These are phyloP conservation scores for Lacerta agilis DNA, from an alignment of 2,797 vertebrate genomes.

Conservation along the genomic window DNA sequence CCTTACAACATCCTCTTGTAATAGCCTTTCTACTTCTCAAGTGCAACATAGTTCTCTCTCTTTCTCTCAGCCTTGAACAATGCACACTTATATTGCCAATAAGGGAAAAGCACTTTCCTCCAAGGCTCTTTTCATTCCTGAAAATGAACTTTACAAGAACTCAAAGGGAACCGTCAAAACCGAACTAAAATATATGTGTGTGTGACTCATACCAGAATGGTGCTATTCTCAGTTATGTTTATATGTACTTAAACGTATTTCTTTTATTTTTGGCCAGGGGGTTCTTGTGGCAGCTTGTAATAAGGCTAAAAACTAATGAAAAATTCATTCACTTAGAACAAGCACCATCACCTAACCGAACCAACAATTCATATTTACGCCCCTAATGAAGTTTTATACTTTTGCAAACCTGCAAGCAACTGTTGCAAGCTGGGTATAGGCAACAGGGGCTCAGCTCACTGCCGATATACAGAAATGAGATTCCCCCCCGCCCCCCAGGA, in stretches of 20 bases:
- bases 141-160: not conserved
- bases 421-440: not conserved
- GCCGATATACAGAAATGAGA: not conserved
- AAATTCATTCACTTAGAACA: not conserved
- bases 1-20: not conserved
- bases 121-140: not conserved
- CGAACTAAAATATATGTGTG: not conserved
- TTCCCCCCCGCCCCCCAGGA: too few species aligned
- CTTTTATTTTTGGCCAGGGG: not conserved
- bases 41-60: not conserved
- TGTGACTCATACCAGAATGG: not conserved
- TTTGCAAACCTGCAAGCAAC: not conserved
- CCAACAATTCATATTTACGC: not conserved
- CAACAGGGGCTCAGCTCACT: not conserved
- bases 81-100: not conserved
- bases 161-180: not conserved
- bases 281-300: not conserved
- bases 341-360: not conserved
- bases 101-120: not conserved
- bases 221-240: not conserved
- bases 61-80: not conserved
- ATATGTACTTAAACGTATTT: not conserved
- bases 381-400: not conserved
- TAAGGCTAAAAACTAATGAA: not conserved
- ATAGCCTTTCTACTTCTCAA: slow-evolving; percentile 9